Evolutionary conservation across 2,888 invertebrate genomes (phyloP), one percentile per base, ranked within the genome.

Genomic region (Hirudinaria manillensis): DNA sequence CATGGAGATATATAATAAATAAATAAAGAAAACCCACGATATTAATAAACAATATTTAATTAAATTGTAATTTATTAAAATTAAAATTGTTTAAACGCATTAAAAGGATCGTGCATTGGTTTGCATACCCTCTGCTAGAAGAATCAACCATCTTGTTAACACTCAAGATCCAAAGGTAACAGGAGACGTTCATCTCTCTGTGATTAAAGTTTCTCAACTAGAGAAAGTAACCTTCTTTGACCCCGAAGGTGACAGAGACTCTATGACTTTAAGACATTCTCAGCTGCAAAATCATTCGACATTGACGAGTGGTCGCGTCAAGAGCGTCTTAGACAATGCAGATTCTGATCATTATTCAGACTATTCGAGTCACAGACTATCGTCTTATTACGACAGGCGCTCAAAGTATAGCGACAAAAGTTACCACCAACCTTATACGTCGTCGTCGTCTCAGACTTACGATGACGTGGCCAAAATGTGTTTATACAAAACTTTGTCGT

Each of bases 171-270:
- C 45, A 4, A 27, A 38, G 10, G 10, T 72, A 29, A 29, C 55
- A 0, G 16, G 32, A 2, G 72, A 72, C 34, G 53, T 53, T 24
- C 51, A 72, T 10, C 53, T 72, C 32, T 72, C 72, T 19, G 53
- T 72, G 53, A 16, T 72, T 13, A 72, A 72, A n/a, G 55, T 53
- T 21, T 72, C 72, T n/a, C 45, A 53, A 34, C 72, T 72, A 16
- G 72, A 72, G 34, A 72, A 32, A 24, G 72, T 72, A 10, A 32
- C 32, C 13, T 29, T 55, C 27, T 53, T 61, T 19, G 29, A 61
- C 19, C 61, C 61, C 19, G 61, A 61, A 16, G 61, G 13, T 45
- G 45, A 61, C 61, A 61, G 19, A 29, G 61, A 61, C 10, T 24
- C 61, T 7, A 61, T 29, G 29, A 61, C 61, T 1, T 10, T 10